These are phyloP conservation scores for Cylas formicarius DNA, from an alignment of 1,140 invertebrate genomes.

Conservation along the genomic window DNA sequence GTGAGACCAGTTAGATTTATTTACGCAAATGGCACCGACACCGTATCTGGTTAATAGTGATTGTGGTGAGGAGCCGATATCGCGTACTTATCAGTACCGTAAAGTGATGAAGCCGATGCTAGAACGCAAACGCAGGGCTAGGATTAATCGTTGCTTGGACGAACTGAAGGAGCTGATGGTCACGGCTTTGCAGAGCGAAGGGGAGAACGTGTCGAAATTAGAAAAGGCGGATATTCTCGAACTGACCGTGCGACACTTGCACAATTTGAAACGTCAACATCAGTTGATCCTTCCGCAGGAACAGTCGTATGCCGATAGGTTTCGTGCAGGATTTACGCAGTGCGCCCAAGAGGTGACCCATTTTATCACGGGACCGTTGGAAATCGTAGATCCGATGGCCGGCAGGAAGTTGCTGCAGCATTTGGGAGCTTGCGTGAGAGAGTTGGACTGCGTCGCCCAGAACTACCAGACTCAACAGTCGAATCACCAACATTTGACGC, in stretches of 20 bases:
- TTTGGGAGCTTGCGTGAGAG: slow-evolving; percentile 42
- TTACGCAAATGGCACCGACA: slow-evolving; percentile 32
- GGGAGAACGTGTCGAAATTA: slow-evolving; percentile 84
- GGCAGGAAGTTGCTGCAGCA: slow-evolving; percentile 44
- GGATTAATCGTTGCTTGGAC: slow-evolving; percentile 91
- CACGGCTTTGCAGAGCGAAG: slow-evolving; percentile 74
- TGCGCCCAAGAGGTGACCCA: slow-evolving; percentile 87
- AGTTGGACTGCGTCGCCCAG: slow-evolving; percentile 36
- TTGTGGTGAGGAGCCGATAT: slow-evolving; percentile 56
- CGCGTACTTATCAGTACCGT: slow-evolving; percentile 82
- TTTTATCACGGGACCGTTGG: slow-evolving; percentile 51
- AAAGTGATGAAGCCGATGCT: slow-evolving; percentile 95
- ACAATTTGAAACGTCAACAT: slow-evolving; percentile 70
- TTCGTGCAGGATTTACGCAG: slow-evolving; percentile 82
- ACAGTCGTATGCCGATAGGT: slow-evolving; percentile 69
- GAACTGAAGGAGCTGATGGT: slow-evolving; percentile 90
- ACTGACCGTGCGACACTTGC: slow-evolving; percentile 85
- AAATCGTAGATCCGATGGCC: slow-evolving; percentile 39
- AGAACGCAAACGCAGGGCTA: slow-evolving; percentile 84
- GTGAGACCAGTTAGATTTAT: no score
- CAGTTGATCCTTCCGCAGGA: slow-evolving; percentile 56
- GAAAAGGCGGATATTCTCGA: slow-evolving; percentile 97
- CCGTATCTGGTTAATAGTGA: slow-evolving; percentile 32
- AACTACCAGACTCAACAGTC: slow-evolving; percentile 17
- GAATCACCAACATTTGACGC: slow-evolving; percentile 26